Conservation (phyloP, 1,140 invertebrate species). For the Spodoptera frugiperda region DNA sequence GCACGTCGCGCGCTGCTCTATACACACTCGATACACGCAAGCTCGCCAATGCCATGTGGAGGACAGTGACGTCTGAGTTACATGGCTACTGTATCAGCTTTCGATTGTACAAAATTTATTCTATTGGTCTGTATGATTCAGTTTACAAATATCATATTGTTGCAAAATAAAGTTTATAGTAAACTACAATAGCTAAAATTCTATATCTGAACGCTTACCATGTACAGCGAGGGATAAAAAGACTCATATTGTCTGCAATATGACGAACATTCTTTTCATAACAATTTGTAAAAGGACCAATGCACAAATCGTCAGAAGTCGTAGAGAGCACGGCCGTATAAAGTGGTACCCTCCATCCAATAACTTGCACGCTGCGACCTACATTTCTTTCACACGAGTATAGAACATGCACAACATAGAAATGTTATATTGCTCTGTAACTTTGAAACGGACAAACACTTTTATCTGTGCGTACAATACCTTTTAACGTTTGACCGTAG, state of each 20-base stretch:
- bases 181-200: neutral
- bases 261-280: neutral
- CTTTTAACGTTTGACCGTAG: slow-evolving; percentile 23
- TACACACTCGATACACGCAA: slow-evolving; percentile 38
- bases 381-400: slow-evolving; percentile 22
- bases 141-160: neutral
- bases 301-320: slow-evolving; percentile 17
- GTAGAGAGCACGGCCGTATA: slow-evolving; percentile 4
- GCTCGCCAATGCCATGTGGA: neutral
- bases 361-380: slow-evolving; percentile 32
- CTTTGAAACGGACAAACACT: slow-evolving; percentile 24
- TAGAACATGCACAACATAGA: slow-evolving; percentile 31
- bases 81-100: no score
- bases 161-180: neutral
- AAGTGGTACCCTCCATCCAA: slow-evolving; percentile 9
- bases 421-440: slow-evolving; percentile 24
- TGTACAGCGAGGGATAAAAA: neutral
- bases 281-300: neutral
- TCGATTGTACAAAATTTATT: no score
- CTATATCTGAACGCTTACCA: no score
- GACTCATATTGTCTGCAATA: neutral
- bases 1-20: neutral
- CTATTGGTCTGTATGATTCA: neutral
- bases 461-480: slow-evolving; percentile 38
- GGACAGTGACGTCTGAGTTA: no score